Percentiles rank a stretch among this genome's conserved stretches.
Evolutionary conservation across 2,113 vertebrate genomes (phyloP).

Genomic region (Thalassoma bifasciatum): DNA sequence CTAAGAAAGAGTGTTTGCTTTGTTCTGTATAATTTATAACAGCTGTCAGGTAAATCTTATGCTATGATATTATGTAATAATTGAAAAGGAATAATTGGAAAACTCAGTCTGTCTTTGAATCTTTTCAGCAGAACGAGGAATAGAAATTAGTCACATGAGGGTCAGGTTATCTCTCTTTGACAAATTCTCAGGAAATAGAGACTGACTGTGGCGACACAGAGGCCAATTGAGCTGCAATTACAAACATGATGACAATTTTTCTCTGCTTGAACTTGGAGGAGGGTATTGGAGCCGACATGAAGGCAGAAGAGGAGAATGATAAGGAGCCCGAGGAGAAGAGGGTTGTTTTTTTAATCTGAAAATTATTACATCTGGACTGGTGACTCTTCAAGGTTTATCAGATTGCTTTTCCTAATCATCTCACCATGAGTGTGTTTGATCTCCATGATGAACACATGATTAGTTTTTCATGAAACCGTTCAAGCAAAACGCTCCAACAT

Average conservation of each 20-base stretch:
- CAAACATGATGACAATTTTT: slow-evolving; percentile 70
- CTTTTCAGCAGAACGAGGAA: slow-evolving; percentile 46
- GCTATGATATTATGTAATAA: slow-evolving; percentile 26
- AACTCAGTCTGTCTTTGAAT: slow-evolving; percentile 43
- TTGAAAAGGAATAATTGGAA: slow-evolving; percentile 53
- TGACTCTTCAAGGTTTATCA: slow-evolving; percentile 88
- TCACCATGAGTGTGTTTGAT: slow-evolving; percentile 95
- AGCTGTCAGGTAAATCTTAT: slow-evolving; percentile 37
- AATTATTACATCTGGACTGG: slow-evolving; percentile 90
- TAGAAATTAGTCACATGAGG: slow-evolving; percentile 60
- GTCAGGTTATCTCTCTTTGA: slow-evolving; percentile 55
- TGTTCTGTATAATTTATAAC: slow-evolving; percentile 64
- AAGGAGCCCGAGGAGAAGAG: slow-evolving; percentile 28
- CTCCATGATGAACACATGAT: slow-evolving; percentile 99
- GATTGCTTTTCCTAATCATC: slow-evolving; percentile 96
- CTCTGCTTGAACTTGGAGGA: slow-evolving; percentile 62
- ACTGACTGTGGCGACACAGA: slow-evolving; percentile 42
- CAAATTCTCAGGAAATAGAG: slow-evolving; percentile 56
- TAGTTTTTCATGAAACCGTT: slow-evolving; percentile 99
- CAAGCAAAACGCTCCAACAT: slow-evolving; percentile 87
- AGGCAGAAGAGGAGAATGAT: slow-evolving; percentile 25
- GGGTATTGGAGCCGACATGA: slow-evolving; percentile 34
- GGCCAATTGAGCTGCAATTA: slow-evolving; percentile 67
- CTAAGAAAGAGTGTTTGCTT: slow-evolving; percentile 54
- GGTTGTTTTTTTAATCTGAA: slow-evolving; percentile 75